Evolutionary conservation across 2,888 invertebrate genomes (phyloP).

Genomic region (Cancer borealis): DNA sequence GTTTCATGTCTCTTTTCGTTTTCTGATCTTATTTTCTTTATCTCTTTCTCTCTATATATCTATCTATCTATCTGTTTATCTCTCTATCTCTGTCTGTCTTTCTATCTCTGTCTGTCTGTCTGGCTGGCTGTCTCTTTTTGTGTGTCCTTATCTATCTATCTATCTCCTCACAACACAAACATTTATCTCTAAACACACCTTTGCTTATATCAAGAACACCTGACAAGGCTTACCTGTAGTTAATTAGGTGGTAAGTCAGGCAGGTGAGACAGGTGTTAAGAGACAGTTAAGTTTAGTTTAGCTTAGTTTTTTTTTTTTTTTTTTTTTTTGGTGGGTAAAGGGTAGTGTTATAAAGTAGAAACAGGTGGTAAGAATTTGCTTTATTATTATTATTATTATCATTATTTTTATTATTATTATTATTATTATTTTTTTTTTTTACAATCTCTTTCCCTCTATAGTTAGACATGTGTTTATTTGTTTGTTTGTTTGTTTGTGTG

Average conservation of each 20-base stretch:
- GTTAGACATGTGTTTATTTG: background rate
- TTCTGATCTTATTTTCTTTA: background rate
- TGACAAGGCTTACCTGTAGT: background rate
- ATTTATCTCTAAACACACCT: background rate
- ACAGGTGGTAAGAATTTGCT: background rate
- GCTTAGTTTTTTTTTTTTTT: too few relatives aligned
- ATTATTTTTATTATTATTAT: too few relatives aligned
- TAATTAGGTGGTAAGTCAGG: background rate
- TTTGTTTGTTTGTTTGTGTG: background rate
- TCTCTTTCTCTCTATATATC: background rate
- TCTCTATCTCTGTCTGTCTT: too few relatives aligned
- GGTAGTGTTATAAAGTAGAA: background rate
- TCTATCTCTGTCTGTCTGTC: too few relatives aligned
- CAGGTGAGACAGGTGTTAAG: background rate
- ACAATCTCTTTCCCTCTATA: background rate
- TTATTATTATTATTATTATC: too few relatives aligned
- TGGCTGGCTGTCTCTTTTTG: too few relatives aligned
- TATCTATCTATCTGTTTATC: too few relatives aligned
- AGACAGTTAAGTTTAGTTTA: background rate
- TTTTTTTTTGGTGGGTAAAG: too few relatives aligned
- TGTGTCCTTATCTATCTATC: too few relatives aligned
- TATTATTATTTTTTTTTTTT: background rate
- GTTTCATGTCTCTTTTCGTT: background rate
- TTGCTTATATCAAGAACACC: background rate
- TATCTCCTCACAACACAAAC: background rate